Evolutionary conservation across 2,888 invertebrate genomes (phyloP), one percentile per base, ranked within the genome.

Genomic region (Epirrita christyi): DNA sequence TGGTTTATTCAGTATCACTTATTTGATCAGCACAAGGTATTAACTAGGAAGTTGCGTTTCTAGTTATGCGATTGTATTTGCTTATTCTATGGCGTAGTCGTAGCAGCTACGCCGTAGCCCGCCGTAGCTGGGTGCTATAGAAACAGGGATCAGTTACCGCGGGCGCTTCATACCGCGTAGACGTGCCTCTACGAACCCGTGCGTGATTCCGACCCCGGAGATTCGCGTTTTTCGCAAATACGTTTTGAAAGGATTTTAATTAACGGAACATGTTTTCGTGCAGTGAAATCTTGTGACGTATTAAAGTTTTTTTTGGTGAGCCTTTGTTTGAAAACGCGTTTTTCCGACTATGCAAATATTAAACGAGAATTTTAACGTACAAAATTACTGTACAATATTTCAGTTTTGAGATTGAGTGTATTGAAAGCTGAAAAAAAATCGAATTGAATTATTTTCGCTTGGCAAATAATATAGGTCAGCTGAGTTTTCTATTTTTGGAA

Each of bases 91-190:
- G 4, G 32, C 76, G 80, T 80, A 81, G 79, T 78, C 72, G 75
- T 75, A 73, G 80, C 52, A 27, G 59, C 81, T 83, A 85, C 84
- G 80, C 7, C 32, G 32, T 32, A 32, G 32, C 7, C 66, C 52
- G 59, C 56, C 83, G 84, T 83, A 87, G 85, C 76, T 73, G 85
- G 88, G 74, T 85, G 85, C 89, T 88, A 89, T 89, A 88, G 89
- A 80, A 86, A 89, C 89, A 63, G 72, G 71, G 78, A 66, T 68
- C 87, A 89, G 88, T 89, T 80, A 78, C 75, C 75, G 76, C 73
- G 81, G 80, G 78, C 83, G 74, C 73, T 74, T 70, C 81, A 75
- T 65, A 64, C 75, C 78, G 86, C 86, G 86, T 85, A 86, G 85
- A 87, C 90, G 87, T 75, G 76, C 63, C 65, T 63, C 77, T 81